Conservation (phyloP, 2,113 vertebrate species). For the Grus americana region DNA sequence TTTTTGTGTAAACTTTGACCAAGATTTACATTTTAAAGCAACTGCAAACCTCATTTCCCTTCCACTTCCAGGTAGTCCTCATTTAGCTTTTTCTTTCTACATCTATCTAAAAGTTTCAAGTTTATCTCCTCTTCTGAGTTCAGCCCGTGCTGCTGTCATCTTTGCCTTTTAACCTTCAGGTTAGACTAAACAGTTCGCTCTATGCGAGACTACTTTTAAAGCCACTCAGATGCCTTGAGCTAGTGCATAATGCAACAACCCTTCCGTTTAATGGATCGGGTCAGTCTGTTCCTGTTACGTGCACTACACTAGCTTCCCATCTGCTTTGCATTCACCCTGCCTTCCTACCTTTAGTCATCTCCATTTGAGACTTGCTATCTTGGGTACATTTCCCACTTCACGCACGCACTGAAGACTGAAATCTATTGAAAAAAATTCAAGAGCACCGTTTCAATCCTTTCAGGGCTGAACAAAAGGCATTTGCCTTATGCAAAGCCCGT, state of each 20-base stretch:
- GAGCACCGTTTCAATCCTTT: background rate
- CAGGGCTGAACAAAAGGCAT: background rate
- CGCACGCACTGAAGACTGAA: background rate
- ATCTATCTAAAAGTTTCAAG: background rate
- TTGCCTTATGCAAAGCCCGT: background rate
- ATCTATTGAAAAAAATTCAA: background rate
- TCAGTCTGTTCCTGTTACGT: constrained; percentile 53
- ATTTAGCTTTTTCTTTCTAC: background rate
- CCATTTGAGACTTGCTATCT: background rate
- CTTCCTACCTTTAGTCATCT: background rate
- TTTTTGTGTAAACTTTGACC: background rate
- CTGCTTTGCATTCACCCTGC: background rate
- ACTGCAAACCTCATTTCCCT: background rate
- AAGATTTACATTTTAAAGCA: background rate
- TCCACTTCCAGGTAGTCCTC: background rate
- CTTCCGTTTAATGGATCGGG: constrained; percentile 30
- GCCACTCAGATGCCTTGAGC: background rate
- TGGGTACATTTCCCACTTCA: background rate
- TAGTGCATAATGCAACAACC: constrained; percentile 61
- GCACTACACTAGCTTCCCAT: constrained; percentile 47
- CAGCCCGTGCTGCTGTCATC: background rate
- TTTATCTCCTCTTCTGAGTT: background rate
- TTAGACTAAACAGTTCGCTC: background rate
- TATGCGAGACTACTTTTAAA: background rate
- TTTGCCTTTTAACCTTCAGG: constrained; percentile 32